Conservation (phyloP, 2,888 invertebrate species). For the Baccha elongata region DNA sequence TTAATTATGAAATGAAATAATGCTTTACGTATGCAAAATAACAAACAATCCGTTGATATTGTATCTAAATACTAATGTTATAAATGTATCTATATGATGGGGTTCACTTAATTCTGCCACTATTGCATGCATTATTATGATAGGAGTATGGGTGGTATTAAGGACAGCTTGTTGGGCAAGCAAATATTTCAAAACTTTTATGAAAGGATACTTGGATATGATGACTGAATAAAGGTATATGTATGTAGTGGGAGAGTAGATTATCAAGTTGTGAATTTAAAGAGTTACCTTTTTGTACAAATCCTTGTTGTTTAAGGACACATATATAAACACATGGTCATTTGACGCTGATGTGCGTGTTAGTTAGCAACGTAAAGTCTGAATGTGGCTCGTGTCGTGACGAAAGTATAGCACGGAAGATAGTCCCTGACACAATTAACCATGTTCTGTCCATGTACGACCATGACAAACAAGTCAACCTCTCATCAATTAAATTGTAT, state of each 20-base stretch:
- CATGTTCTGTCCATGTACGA: constrained; percentile 3
- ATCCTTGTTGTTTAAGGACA: constrained; percentile 21
- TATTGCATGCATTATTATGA: neutral
- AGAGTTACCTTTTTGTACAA: neutral
- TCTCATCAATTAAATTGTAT: constrained; percentile 16
- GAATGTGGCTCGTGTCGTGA: constrained; percentile 7
- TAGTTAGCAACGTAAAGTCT: neutral
- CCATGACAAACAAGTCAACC: constrained; percentile 31
- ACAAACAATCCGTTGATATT: constrained; percentile 48
- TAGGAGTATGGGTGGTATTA: neutral
- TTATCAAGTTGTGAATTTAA: neutral
- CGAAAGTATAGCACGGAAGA: constrained; percentile 1
- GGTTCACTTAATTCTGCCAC: constrained; percentile 37
- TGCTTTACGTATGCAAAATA: constrained; percentile 52
- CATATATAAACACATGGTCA: constrained; percentile 16
- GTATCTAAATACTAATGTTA: constrained; percentile 36
- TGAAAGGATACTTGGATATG: constrained; percentile 18
- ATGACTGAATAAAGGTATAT: constrained; percentile 20
- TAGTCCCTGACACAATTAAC: constrained; percentile 30
- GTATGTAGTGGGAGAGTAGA: neutral
- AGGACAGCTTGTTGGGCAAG: neutral
- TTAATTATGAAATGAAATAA: constrained; percentile 68
- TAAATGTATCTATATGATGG: constrained; percentile 8
- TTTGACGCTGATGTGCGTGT: constrained; percentile 19
- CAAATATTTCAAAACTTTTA: constrained; percentile 38